Evolutionary conservation across 2,888 invertebrate species (phyloP).

Genomic region (Meiosimyza platycephala): DNA sequence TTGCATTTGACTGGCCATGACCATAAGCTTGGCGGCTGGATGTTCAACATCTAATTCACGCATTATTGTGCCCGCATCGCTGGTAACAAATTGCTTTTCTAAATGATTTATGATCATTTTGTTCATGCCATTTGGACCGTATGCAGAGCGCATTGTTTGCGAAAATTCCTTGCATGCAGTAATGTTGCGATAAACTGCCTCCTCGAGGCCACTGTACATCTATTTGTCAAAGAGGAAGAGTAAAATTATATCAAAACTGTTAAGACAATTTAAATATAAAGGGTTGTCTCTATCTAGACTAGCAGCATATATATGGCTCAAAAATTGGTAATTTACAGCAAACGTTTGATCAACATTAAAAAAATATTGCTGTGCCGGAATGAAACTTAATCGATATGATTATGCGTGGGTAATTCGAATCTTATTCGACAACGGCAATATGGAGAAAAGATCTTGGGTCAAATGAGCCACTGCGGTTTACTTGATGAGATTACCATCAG

Average conservation of each 20-base stretch:
- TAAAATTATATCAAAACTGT: neutral
- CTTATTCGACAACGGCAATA: too few relatives aligned
- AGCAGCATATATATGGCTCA: too few relatives aligned
- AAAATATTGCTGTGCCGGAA: too few relatives aligned
- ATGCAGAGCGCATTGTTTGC: constrained; percentile 92
- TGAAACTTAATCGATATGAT: too few relatives aligned
- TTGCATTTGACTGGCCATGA: constrained; percentile 97
- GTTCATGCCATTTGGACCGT: constrained; percentile 99
- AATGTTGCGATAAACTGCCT: constrained; percentile 96
- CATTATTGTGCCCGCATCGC: constrained; percentile 98
- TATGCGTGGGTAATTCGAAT: too few relatives aligned
- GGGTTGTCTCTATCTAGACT: too few relatives aligned
- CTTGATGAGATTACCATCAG: too few relatives aligned
- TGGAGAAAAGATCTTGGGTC: too few relatives aligned
- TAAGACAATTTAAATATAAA: too few relatives aligned
- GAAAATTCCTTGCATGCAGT: constrained; percentile 96
- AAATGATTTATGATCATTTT: constrained; percentile 99
- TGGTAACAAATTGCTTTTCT: constrained; percentile 98
- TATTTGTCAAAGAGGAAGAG: constrained; percentile 50
- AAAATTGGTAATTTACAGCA: too few relatives aligned
- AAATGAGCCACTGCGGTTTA: too few relatives aligned
- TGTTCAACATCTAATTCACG: constrained; percentile 96
- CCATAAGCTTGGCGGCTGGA: constrained; percentile 97
- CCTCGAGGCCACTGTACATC: constrained; percentile 92
- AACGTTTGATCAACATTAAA: too few relatives aligned